Percentiles rank a stretch among this genome's conserved stretches.
These are phyloP conservation scores for Lytechinus pictus DNA, from an alignment of 35 echinoderm and acorn worm species.

Conservation along the genomic window DNA sequence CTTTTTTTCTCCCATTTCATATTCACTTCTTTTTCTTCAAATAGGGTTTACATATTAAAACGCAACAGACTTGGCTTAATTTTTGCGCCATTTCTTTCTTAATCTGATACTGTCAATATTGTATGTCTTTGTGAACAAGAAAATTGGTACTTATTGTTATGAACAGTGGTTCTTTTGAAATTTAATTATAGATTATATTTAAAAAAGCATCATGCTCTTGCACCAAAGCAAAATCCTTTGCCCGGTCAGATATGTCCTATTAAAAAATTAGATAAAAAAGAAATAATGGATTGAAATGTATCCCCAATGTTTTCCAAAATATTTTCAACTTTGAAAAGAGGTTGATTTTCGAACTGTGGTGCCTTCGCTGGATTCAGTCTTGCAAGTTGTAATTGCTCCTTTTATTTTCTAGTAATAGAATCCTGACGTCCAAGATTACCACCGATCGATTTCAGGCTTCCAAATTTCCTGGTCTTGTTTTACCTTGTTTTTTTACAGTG, in stretches of 20 bases:
- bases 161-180: too few species aligned
- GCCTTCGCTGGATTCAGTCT: neutral
- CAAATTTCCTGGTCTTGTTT: neutral
- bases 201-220: neutral
- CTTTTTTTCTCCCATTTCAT: too few species aligned
- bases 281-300: neutral
- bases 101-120: too few species aligned
- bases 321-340: neutral
- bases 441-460: conserved; percentile 21
- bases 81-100: too few species aligned
- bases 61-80: too few species aligned
- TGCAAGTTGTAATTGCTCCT: conserved; percentile 24
- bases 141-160: too few species aligned
- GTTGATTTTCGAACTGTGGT: neutral
- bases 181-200: too few species aligned
- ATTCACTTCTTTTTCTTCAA: too few species aligned
- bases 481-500: neutral
- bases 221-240: neutral
- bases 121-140: too few species aligned
- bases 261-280: neutral
- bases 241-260: neutral
- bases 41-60: too few species aligned
- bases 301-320: neutral
- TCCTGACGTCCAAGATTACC: neutral
- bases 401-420: conserved; percentile 31